A percentile compares a stretch with the other conserved stretches of the same genome.
Conservation (phyloP, 1,140 invertebrate genomes). For the Subanguina moxae region DNA sequence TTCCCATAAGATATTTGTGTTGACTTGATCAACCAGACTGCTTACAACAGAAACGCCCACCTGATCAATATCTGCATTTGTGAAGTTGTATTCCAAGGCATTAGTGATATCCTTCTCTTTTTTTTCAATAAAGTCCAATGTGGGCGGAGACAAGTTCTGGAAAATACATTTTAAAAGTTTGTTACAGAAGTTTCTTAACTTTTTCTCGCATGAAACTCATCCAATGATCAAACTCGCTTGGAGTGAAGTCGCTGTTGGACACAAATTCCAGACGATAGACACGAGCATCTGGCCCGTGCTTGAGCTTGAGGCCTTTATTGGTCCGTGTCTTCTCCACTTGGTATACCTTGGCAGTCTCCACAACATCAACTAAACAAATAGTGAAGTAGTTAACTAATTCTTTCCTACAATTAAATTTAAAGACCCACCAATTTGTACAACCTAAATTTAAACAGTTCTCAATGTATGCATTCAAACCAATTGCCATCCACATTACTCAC, state of each 20-base stretch:
- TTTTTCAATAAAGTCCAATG: constrained; percentile 74
- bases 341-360: constrained; percentile 91
- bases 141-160: constrained; percentile 75
- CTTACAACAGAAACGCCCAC: constrained; percentile 63
- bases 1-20: no score
- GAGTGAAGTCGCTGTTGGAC: constrained; percentile 89
- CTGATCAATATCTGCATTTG: constrained; percentile 74
- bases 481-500: constrained; percentile 14
- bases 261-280: constrained; percentile 93
- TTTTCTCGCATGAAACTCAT: constrained; percentile 71
- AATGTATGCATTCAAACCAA: background rate
- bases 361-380: constrained; percentile 75
- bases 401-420: no score
- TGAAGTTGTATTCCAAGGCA: constrained; percentile 81
- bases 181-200: constrained; percentile 20
- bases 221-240: constrained; percentile 90
- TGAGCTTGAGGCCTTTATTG: constrained; percentile 75
- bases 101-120: constrained; percentile 84
- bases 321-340: constrained; percentile 78
- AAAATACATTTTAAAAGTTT: constrained; percentile 41
- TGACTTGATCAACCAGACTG: no score
- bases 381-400: no score
- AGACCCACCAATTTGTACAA: background rate
- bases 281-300: constrained; percentile 76
- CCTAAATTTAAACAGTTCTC: background rate